A percentile compares a stretch with the other conserved stretches of the same genome.
Evolutionary conservation across 2,113 vertebrate genomes (phyloP).

Genomic region (Python bivittatus): DNA sequence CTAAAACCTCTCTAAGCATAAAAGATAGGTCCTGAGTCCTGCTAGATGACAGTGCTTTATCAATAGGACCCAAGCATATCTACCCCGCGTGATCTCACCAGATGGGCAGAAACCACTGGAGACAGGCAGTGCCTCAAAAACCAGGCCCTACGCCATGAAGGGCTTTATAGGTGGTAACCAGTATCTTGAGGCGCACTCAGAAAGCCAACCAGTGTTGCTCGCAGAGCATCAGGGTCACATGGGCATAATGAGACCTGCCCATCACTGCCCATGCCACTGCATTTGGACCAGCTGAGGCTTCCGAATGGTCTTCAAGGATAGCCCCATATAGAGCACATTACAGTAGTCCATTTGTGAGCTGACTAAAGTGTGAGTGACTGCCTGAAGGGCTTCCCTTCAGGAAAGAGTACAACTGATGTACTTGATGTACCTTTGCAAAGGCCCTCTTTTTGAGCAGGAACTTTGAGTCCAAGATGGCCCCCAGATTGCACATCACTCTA

Average conservation of each 20-base stretch:
- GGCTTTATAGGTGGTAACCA: neutral
- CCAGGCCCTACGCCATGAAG: neutral
- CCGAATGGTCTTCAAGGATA: neutral
- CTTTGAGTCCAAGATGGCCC: neutral
- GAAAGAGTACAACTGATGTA: neutral
- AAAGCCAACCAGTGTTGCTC: neutral
- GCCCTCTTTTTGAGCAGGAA: neutral
- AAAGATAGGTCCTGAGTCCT: neutral
- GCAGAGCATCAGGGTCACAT: neutral
- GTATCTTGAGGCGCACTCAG: neutral
- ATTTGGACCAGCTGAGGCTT: neutral
- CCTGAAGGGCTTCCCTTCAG: neutral
- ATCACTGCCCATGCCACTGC: neutral
- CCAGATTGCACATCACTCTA: neutral
- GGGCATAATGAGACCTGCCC: neutral
- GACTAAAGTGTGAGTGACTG: neutral
- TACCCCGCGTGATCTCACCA: neutral
- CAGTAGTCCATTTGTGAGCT: neutral
- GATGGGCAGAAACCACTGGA: neutral
- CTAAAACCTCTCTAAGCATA: neutral
- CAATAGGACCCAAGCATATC: neutral
- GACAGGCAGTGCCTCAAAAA: neutral
- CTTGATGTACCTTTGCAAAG: neutral
- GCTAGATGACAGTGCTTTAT: neutral
- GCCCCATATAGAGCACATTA: neutral